These are phyloP conservation scores for Drosophila tsacasi DNA, from an alignment of 1,140 invertebrate species.

Conservation along the genomic window DNA sequence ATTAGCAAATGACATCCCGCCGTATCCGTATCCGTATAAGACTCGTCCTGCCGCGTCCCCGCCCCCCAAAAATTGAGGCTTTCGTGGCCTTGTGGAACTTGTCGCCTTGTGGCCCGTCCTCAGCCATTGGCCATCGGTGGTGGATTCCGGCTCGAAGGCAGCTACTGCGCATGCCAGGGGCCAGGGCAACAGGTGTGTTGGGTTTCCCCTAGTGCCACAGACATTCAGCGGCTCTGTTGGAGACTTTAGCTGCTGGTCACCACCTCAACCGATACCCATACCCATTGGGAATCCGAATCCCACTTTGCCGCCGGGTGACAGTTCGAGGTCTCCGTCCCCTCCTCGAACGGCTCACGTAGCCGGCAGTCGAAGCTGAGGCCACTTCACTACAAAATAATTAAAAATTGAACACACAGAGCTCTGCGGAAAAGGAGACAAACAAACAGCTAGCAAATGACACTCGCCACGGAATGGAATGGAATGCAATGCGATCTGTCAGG, in stretches of 20 bases:
- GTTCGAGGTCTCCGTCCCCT: not conserved
- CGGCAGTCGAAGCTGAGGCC: constrained; percentile 40
- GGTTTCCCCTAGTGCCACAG: not conserved
- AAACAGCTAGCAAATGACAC: constrained; percentile 53
- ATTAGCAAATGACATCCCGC: constrained; percentile 73
- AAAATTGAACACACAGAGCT: constrained; percentile 56
- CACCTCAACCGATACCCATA: not conserved
- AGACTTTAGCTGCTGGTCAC: constrained; percentile 27
- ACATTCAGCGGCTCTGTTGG: constrained; percentile 27
- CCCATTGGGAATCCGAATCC: not conserved
- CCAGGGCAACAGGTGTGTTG: constrained; percentile 73
- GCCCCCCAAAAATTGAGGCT: not conserved
- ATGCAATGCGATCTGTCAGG: constrained; percentile 55
- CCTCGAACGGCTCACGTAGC: constrained; percentile 48
- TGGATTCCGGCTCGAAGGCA: constrained; percentile 19
- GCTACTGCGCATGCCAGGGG: constrained; percentile 63
- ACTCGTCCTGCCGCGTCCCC: constrained; percentile 45
- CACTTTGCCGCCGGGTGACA: not conserved
- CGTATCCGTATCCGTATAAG: constrained; percentile 53
- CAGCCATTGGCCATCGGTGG: constrained; percentile 74
- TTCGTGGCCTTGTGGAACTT: constrained; percentile 67
- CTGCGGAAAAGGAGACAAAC: constrained; percentile 23
- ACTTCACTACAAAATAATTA: constrained; percentile 78
- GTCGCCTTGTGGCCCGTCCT: constrained; percentile 68
- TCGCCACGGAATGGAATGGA: constrained; percentile 57